These are phyloP conservation scores for Drosophila nigritarsus DNA, from an alignment of 2,888 invertebrate genomes.

Conservation along the genomic window DNA sequence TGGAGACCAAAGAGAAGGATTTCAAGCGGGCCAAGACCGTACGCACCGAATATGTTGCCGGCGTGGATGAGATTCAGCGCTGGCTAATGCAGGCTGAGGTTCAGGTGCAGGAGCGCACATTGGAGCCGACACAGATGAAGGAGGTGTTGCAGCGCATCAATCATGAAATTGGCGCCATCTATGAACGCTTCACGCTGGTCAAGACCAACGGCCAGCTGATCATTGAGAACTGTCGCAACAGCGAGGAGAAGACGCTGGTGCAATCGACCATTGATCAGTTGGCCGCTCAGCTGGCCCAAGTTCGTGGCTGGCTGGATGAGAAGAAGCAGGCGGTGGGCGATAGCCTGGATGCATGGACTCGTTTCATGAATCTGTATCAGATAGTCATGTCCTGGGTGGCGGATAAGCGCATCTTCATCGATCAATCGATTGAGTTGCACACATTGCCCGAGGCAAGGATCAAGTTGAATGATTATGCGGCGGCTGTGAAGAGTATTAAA, in stretches of 20 bases:
- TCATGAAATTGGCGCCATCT: constrained; percentile 89
- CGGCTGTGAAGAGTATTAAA: constrained; percentile 95
- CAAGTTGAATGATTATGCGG: constrained; percentile 94
- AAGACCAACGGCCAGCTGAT: constrained; percentile 92
- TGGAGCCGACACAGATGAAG: constrained; percentile 91
- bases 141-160: constrained; percentile 92
- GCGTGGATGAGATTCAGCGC: constrained; percentile 92
- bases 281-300: constrained; percentile 91
- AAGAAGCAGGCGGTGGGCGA: constrained; percentile 93
- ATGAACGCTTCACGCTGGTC: constrained; percentile 91
- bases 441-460: constrained; percentile 93
- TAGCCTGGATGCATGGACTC: constrained; percentile 94
- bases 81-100: constrained; percentile 95
- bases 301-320: constrained; percentile 92
- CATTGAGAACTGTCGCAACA: constrained; percentile 91
- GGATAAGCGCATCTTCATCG: constrained; percentile 92
- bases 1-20: constrained; percentile 95
- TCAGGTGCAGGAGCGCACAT: constrained; percentile 91
- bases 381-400: constrained; percentile 93
- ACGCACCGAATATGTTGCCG: constrained; percentile 91
- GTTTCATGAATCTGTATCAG: constrained; percentile 93
- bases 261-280: constrained; percentile 91
- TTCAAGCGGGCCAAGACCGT: constrained; percentile 94
- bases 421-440: constrained; percentile 91
- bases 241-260: constrained; percentile 91